Conservation (phyloP, 2,113 vertebrate species). For the Bubo blakistoni region DNA sequence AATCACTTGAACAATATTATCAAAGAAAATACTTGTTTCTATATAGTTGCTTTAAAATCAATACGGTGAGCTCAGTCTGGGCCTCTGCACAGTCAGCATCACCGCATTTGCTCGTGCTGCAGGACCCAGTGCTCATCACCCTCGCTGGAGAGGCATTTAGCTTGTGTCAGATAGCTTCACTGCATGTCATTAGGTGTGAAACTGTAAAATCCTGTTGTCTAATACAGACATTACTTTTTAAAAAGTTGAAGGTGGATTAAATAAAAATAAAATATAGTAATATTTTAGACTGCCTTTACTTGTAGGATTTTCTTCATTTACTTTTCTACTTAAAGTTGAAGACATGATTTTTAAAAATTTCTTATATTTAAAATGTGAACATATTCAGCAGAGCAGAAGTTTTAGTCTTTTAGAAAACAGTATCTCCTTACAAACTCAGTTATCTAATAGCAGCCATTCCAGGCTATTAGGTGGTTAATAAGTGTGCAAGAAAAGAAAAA, state of each 20-base stretch:
- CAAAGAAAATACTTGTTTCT: neutral
- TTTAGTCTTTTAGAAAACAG: neutral
- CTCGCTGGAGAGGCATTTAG: neutral
- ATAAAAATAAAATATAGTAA: neutral
- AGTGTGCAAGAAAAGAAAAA: neutral
- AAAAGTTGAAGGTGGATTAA: neutral
- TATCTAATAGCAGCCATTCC: neutral
- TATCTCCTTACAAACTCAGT: neutral
- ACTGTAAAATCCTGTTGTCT: neutral
- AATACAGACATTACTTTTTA: neutral
- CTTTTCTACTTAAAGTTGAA: neutral
- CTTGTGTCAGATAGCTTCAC: neutral
- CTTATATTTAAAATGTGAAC: neutral
- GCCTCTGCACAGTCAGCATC: neutral
- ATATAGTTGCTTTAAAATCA: neutral
- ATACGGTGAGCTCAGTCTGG: neutral
- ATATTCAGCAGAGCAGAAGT: neutral
- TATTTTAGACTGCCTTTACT: neutral
- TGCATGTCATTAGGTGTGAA: neutral
- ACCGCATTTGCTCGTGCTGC: neutral
- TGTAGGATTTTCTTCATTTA: neutral
- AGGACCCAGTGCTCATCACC: neutral
- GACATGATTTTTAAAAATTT: neutral
- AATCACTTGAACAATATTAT: neutral
- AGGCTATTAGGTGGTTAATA: neutral